Percentiles rank a stretch among this genome's conserved stretches.
Conservation (phyloP, 2,888 invertebrate species). For the Polylopha cassiicola region DNA sequence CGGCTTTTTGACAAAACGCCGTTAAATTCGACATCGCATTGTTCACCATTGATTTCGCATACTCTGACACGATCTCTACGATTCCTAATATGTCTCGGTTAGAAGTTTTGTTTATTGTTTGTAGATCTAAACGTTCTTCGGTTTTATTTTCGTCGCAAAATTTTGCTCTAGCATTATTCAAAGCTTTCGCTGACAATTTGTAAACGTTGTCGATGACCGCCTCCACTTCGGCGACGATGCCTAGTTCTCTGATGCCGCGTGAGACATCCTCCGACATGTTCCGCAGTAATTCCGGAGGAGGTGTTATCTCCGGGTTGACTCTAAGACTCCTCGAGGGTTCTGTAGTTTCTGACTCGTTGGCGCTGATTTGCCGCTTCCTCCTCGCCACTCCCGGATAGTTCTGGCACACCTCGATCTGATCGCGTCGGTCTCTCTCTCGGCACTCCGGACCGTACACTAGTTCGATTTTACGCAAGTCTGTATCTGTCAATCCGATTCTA, state of each 20-base stretch:
- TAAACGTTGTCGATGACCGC: slow-evolving; percentile 41
- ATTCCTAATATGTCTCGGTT: slow-evolving; percentile 39
- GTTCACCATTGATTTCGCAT: slow-evolving; percentile 37
- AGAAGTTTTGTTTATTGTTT: slow-evolving; percentile 2
- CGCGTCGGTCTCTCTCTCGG: slow-evolving; percentile 46
- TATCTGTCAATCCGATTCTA: slow-evolving; percentile 37
- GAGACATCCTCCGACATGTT: slow-evolving; percentile 18
- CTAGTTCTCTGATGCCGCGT: slow-evolving; percentile 34
- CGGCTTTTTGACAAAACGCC: slow-evolving; percentile 41
- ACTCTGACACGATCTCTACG: slow-evolving; percentile 35
- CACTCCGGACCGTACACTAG: slow-evolving; percentile 57
- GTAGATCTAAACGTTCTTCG: slow-evolving; percentile 13
- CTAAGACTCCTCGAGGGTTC: slow-evolving; percentile 38
- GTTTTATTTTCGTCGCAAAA: slow-evolving; percentile 40
- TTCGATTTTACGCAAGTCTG: slow-evolving; percentile 54
- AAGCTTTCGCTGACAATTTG: slow-evolving; percentile 39
- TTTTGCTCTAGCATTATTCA: slow-evolving; percentile 42
- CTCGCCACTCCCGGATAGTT: slow-evolving; percentile 49
- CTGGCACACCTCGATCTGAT: slow-evolving; percentile 57
- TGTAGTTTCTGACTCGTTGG: slow-evolving; percentile 19
- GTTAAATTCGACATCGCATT: slow-evolving; percentile 41
- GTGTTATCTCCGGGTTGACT: slow-evolving; percentile 57
- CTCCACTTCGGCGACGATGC: slow-evolving; percentile 41
- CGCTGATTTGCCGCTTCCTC: slow-evolving; percentile 34
- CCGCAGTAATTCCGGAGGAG: slow-evolving; percentile 34